Base-by-base conservation (phyloP, 2,888 invertebrate species). In the Microctonus hyperodae region DNA sequence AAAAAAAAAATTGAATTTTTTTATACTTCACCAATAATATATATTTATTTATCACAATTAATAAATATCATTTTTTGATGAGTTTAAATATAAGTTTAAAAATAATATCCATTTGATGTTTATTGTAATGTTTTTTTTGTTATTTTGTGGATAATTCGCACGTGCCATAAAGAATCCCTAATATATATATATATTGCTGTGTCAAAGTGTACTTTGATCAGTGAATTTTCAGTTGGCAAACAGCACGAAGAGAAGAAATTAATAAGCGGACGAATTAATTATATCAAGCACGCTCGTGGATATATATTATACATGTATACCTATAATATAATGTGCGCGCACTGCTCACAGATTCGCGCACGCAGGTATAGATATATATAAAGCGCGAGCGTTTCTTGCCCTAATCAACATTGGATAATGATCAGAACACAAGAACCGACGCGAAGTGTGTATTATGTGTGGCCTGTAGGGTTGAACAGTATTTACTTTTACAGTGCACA, bases 201-300 rank as follows among this genome's bases (percentile, higher is more conserved):
- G n/a, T n/a, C n/a, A n/a, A 28, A 28, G 28, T 28, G 28, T 28
- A 2, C 1, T 40, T 51, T 51, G 2, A 22, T 25, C 25, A 25
- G 10, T 23, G 11, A 51, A 25, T 25, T 22, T 51, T 6, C 51
- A 51, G 23, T 51, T n/a, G 25, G 51, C 23, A 51, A 23, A 59
- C 44, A 67, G 13, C 48, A 60, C 67, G 64, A 51, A 64, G 31
- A 31, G 65, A 74, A 72, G 71, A 72, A 74, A 74, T 74, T 73
- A 74, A 74, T 74, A 74, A 74, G 65, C 69, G 66, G 71, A 71
- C 66, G 70, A 73, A 72, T 72, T 73, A 74, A 74, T 74, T 74
- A 72, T 72, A 69, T 67, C 33, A 66, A 31, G 58, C 70, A 70
- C 69, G 72, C 69, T 64, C 51, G 28, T 65, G 50, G 33, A 7